Evolutionary conservation across 1,140 invertebrate genomes (phyloP).

Genomic region (Orius insidiosus): DNA sequence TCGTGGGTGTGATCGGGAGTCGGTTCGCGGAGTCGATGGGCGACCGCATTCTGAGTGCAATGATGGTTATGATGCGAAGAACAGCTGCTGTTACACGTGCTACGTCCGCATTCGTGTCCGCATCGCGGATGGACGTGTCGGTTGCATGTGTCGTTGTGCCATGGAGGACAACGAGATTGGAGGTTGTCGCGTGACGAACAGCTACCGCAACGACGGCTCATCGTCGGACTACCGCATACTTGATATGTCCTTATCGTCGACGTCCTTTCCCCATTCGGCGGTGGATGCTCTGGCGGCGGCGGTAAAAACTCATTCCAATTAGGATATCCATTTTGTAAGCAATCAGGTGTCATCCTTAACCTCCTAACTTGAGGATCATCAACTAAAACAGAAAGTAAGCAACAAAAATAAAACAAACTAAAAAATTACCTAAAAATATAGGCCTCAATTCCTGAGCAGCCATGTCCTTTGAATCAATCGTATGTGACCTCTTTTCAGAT

Average conservation of each 20-base stretch:
- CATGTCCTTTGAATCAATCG: conserved; percentile 7
- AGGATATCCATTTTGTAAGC: conserved; percentile 27
- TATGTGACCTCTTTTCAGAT: conserved; percentile 6
- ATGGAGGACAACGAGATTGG: conserved; percentile 7
- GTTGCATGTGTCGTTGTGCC: conserved; percentile 12
- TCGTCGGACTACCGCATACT: conserved; percentile 12
- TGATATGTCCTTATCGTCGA: conserved; percentile 9
- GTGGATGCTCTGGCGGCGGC: conserved; percentile 62
- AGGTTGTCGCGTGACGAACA: conserved; percentile 6
- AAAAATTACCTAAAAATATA: conserved; percentile 8
- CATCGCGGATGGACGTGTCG: conserved; percentile 12
- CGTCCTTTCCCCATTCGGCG: conserved; percentile 27
- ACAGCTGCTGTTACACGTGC: conserved; percentile 13
- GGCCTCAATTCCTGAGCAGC: conserved; percentile 6
- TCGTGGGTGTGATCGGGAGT: conserved; percentile 13
- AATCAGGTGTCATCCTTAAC: conserved; percentile 10
- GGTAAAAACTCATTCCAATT: conserved; percentile 64
- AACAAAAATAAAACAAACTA: not conserved
- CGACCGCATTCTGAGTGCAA: not conserved
- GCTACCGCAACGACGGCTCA: conserved; percentile 11
- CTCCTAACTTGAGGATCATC: conserved; percentile 11
- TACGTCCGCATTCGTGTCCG: conserved; percentile 8
- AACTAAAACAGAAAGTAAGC: conserved; percentile 2
- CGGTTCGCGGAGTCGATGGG: conserved; percentile 7
- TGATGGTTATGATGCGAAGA: conserved; percentile 11